Evolutionary conservation across 2,888 invertebrate species (phyloP), one percentile per base, ranked within the genome.

Genomic region (Cheilosia scutellata): DNA sequence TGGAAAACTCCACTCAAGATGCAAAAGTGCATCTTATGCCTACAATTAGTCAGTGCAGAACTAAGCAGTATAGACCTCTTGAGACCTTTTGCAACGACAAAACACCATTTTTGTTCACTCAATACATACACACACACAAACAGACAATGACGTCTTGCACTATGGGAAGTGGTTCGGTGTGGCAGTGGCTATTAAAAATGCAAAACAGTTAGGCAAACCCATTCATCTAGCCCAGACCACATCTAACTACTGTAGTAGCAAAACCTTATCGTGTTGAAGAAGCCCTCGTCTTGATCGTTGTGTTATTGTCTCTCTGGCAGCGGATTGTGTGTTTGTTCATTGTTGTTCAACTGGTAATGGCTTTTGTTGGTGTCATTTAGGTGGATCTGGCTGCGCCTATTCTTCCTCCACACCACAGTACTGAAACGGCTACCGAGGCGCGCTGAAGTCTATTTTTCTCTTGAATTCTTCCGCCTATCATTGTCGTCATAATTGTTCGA

Each of bases 201-300:
- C 82, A 80, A 82, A 79, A 86, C 82, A 86, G 86, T 86, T 86
- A 86, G 71, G 76, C 72, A 86, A 51, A 82, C 82, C 66, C 76
- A 86, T 86, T 86, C 86, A 86, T 86, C 82, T 63, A 68, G 72
- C 71, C 82, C 76, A 82, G 62, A 86, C 86, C 68, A 82, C 82
- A 82, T 86, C 72, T 76, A 55, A 62, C 83, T 70, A 62, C 71
- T 77, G 72, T 37, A 63, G 51, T 49, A 53, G 70, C 57, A 51
- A 72, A 71, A 82, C 55, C 82, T 86, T 76, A 86, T 82, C 75
- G 72, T 76, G 66, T 25, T 40, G 60, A 82, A 82, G 86, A 68
- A 82, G 82, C 86, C 76, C 83, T 83, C 82, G 68, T 71, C 86
- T 76, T 53, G 79, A 44, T 66, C 66, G 82, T 77, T 72, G 82